Conservation (phyloP, 1,140 invertebrate species). For the Orius insidiosus region DNA sequence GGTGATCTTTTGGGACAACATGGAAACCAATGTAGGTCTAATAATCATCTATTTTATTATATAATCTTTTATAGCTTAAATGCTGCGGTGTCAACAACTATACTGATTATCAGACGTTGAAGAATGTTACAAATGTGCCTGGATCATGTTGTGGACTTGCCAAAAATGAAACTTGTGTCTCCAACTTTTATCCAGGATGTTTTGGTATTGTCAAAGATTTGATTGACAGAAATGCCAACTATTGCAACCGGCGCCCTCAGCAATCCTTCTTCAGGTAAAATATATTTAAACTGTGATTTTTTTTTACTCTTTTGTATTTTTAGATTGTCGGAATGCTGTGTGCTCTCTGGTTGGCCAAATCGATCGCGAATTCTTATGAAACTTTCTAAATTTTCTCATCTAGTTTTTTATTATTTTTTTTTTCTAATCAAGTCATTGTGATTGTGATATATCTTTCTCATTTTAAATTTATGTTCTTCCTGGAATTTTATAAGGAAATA, state of each 20-base stretch:
- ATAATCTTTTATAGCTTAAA: slow-evolving; percentile 36
- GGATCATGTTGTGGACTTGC: slow-evolving; percentile 3
- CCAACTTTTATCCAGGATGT: not conserved
- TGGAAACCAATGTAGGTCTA: not conserved
- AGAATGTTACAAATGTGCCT: not conserved
- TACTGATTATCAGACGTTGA: slow-evolving; percentile 38
- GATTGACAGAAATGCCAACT: not conserved
- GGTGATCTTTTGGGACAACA: not conserved
- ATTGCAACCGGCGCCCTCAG: not conserved
- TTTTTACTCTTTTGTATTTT: no score
- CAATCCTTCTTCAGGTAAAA: not conserved
- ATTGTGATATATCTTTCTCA: no score
- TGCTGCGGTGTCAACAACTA: slow-evolving; percentile 60
- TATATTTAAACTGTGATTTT: no score
- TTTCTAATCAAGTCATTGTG: no score
- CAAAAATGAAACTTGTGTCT: not conserved
- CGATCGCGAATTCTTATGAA: not conserved
- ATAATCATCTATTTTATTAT: slow-evolving; percentile 5
- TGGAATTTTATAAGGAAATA: not conserved
- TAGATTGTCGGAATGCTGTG: not conserved
- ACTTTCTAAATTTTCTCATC: not conserved
- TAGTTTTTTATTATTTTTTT: not conserved
- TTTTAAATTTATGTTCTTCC: not conserved
- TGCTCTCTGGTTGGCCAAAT: not conserved
- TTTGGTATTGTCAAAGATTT: not conserved